Evolutionary conservation across 2,797 vertebrate species (phyloP).

Genomic region (Chloroceryle inda): DNA sequence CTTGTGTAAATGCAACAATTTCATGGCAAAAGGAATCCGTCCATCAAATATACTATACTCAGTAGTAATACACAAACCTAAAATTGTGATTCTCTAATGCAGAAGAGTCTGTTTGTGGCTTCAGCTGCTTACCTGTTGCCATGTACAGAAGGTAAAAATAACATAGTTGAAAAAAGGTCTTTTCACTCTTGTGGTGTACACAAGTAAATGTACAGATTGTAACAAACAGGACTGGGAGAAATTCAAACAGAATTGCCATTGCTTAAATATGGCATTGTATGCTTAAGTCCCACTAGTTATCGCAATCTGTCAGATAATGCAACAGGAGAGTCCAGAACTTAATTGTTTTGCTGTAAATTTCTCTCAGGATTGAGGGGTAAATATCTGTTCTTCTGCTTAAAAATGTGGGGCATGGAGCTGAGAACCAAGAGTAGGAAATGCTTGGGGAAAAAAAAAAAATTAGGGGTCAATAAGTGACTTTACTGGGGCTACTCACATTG

Average conservation of each 20-base stretch:
- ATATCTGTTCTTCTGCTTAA: not conserved
- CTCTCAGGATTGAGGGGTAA: not conserved
- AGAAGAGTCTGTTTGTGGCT: not conserved
- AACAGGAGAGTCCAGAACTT: not conserved
- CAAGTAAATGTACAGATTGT: not conserved
- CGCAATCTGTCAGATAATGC: not conserved
- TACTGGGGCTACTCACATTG: not conserved
- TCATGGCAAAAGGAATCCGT: not conserved
- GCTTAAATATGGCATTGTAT: not conserved
- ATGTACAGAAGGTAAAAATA: not conserved
- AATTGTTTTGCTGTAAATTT: not conserved
- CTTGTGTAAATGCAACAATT: not conserved
- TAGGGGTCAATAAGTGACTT: not conserved
- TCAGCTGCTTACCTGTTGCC: not conserved
- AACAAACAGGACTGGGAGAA: not conserved
- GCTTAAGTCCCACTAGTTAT: not conserved
- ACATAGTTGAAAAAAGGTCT: not conserved
- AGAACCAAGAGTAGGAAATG: not conserved
- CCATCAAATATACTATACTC: not conserved
- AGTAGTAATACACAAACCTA: not conserved
- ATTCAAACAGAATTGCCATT: not conserved
- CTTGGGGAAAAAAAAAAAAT: not conserved
- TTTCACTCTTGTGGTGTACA: not conserved
- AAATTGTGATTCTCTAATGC: not conserved
- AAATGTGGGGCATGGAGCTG: not conserved